Evolutionary conservation across 1,140 invertebrate genomes (phyloP).

Genomic region (Sitophilus oryzae): DNA sequence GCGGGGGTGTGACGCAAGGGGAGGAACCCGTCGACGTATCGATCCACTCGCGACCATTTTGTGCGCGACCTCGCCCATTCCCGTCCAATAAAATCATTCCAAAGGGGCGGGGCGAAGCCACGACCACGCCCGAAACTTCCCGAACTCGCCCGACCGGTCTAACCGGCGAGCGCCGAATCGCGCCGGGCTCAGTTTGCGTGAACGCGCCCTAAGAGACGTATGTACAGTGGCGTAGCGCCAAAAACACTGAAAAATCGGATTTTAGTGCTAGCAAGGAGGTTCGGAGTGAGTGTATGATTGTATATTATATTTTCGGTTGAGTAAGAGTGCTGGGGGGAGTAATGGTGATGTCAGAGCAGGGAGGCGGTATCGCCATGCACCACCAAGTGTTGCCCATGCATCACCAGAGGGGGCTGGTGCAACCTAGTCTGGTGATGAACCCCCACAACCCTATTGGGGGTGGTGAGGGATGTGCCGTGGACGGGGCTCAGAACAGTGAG

Average conservation of each 20-base stretch:
- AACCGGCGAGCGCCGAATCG: slow-evolving; percentile 7
- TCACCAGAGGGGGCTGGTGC: slow-evolving; percentile 51
- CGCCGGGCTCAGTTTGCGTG: slow-evolving; percentile 14
- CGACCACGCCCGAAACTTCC: slow-evolving; percentile 24
- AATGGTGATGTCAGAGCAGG: slow-evolving; percentile 55
- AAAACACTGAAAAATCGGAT: too few species aligned
- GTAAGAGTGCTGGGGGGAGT: slow-evolving; percentile 17
- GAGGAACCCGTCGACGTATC: slow-evolving; percentile 6
- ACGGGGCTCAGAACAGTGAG: slow-evolving; percentile 41
- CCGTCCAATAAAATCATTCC: slow-evolving; percentile 33
- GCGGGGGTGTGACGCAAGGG: background rate
- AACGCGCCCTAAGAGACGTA: slow-evolving; percentile 6
- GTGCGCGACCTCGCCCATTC: slow-evolving; percentile 32
- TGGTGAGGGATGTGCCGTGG: slow-evolving; percentile 41
- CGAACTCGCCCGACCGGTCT: slow-evolving; percentile 25
- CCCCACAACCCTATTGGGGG: slow-evolving; percentile 45
- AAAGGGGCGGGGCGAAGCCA: slow-evolving; percentile 11
- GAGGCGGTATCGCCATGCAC: slow-evolving; percentile 53
- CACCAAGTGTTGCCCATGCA: slow-evolving; percentile 51
- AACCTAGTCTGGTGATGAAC: slow-evolving; percentile 53
- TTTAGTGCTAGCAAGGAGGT: too few species aligned
- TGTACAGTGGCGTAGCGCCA: too few species aligned
- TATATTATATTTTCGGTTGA: background rate
- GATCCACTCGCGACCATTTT: slow-evolving; percentile 43
- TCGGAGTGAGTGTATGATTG: too few species aligned